Base-by-base conservation (phyloP, 2,113 vertebrate species). In the Nibea albiflora region DNA sequence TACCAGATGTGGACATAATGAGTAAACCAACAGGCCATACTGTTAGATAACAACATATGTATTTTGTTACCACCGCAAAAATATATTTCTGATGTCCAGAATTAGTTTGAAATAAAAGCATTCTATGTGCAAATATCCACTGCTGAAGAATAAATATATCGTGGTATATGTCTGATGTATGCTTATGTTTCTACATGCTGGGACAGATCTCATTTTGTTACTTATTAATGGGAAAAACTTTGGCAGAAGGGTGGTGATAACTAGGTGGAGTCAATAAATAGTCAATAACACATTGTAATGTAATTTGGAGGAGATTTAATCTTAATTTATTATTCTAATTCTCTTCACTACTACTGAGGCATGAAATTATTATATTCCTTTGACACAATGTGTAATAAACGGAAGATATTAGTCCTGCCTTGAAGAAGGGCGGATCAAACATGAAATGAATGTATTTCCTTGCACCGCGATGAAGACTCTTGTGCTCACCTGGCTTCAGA, bases 401-500 rank as follows among this genome's bases (percentile, higher is more conserved):
- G 31, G 16, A 67, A 5, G 9, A 19, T 66, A 20, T 35, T 10
- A 4, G 28, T 60, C 28, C 28, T 31, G 3, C 28, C 28, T 31
- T 31, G 31, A 35, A 35, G 35, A 39, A 31, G 31, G 5, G 31
- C 1, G 31, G 31, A 4, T 31, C 31, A 31, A 31, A 5, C 31
- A 31, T 31, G 1, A 31, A 39, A 39, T 31, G 3, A 31, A 19
- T 20, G 8, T 46, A 46, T 46, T 46, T 46, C 1, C 35, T 39
- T 39, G 35, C 35, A 35, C 35, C 5, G 35, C 8, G 35, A 9
- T 39, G 35, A 9, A 39, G 35, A 53, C 0, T 4, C 20, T 11
- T 20, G 1, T 31, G 47, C 89, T 96, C 93, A 98, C 97, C 97
- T 76, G 93, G 90, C 88, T 85, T 93, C 52, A 95, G 89, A 73